phyloP scores from a whole-genome alignment of 2,888 invertebrate genomes.

The Drosophila subsilvestris region DNA sequence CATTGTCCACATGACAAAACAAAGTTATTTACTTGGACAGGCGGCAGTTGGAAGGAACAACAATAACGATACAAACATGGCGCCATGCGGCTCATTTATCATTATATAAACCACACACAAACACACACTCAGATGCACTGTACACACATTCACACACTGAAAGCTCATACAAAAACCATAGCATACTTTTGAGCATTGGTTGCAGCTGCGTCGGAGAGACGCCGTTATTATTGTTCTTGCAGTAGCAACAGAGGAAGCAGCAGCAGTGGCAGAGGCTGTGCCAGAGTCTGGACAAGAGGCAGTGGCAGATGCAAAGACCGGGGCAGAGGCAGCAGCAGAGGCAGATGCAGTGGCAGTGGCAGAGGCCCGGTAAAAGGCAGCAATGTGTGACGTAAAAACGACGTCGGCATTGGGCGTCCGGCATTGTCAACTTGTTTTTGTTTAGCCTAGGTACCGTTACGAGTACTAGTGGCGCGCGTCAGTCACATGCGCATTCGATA shows the following conservation, averaged over 20 bases:
- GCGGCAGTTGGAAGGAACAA: constrained; percentile 2
- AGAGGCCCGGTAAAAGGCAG: too few species aligned
- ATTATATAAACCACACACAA: constrained; percentile 41
- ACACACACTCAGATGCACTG: constrained; percentile 2
- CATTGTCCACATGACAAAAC: constrained; percentile 57
- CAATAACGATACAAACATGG: constrained; percentile 39
- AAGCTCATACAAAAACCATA: constrained; percentile 25
- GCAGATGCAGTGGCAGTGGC: too few species aligned
- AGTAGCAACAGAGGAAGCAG: constrained; percentile 17
- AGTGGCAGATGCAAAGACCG: too few species aligned
- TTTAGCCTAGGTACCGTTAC: constrained; percentile 62
- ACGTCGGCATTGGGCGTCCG: constrained; percentile 25
- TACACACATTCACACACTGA: constrained; percentile 3
- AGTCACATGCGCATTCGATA: constrained; percentile 63
- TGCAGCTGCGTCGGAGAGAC: constrained; percentile 27
- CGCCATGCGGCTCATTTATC: constrained; percentile 38
- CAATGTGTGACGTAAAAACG: constrained; percentile 54
- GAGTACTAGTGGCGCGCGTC: constrained; percentile 43
- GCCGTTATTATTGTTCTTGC: constrained; percentile 55
- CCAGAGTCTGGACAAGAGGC: too few species aligned
- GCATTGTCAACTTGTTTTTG: constrained; percentile 70
- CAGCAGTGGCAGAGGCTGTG: constrained; percentile 3
- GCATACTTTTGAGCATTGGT: constrained; percentile 59
- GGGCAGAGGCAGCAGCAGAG: too few species aligned
- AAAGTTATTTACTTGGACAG: constrained; percentile 40